These are phyloP conservation scores for Dynastes grantii DNA, from an alignment of 2,888 invertebrate genomes.

Conservation along the genomic window DNA sequence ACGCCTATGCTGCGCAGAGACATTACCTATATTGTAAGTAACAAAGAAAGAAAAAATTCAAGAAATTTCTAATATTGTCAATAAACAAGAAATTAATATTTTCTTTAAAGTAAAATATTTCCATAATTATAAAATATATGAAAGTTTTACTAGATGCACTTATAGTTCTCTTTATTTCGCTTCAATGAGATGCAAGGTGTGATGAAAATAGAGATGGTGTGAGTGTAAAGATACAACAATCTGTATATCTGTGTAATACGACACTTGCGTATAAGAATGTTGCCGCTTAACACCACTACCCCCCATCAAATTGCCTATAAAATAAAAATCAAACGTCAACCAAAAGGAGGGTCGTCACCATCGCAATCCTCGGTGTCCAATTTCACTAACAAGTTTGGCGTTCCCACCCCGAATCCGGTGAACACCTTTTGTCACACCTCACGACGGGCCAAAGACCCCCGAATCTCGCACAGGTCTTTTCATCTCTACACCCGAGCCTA, in stretches of 20 bases:
- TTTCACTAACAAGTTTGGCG: slow-evolving; percentile 12
- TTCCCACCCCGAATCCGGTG: slow-evolving; percentile 44
- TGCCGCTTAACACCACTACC: not conserved
- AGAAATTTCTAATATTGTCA: no score
- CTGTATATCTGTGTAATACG: not conserved
- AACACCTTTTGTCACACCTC: slow-evolving; percentile 60
- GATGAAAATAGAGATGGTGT: no score
- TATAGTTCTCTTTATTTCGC: no score
- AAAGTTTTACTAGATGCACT: no score
- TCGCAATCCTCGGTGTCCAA: slow-evolving; percentile 9
- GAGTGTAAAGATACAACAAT: no score
- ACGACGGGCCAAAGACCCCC: slow-evolving; percentile 6
- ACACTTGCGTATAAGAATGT: not conserved
- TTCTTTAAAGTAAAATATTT: no score
- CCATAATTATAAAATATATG: no score
- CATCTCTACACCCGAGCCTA: slow-evolving; percentile 62
- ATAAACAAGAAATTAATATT: no score
- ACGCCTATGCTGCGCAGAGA: no score
- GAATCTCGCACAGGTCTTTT: slow-evolving; percentile 60
- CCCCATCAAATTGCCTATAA: not conserved
- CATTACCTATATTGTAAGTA: no score
- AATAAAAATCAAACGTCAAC: slow-evolving; percentile 1
- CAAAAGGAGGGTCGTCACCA: not conserved
- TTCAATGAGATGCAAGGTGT: no score
- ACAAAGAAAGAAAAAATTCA: no score